These are phyloP conservation scores for Thaleichthys pacificus DNA, from an alignment of 2,797 vertebrate species.

Conservation along the genomic window DNA sequence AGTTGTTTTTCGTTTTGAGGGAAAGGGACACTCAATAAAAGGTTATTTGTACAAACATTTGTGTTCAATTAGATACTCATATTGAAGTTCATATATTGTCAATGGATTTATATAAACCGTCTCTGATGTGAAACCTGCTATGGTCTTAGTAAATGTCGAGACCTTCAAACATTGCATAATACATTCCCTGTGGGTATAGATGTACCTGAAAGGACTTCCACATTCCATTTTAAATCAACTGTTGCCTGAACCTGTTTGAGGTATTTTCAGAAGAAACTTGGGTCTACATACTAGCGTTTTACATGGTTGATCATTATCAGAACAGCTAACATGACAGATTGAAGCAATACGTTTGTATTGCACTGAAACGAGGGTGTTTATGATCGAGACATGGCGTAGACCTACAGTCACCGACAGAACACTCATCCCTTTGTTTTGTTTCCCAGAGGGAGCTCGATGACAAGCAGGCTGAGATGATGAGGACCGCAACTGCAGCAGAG, in stretches of 20 bases:
- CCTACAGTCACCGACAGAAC: not conserved
- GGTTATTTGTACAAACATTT: not conserved
- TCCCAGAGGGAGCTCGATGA: slow-evolving; percentile 74
- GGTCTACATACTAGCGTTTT: not conserved
- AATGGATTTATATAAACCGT: too few relatives aligned
- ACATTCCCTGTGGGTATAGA: not conserved
- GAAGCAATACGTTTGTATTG: not conserved
- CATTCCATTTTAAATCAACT: not conserved
- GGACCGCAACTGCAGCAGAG: slow-evolving; percentile 77
- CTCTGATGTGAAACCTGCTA: too few relatives aligned
- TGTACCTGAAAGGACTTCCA: not conserved
- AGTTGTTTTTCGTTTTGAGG: too few relatives aligned
- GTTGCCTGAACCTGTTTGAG: slow-evolving; percentile 50
- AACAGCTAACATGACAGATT: not conserved
- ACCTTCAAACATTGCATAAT: not conserved
- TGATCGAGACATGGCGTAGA: not conserved
- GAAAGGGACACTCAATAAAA: not conserved
- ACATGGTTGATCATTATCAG: not conserved
- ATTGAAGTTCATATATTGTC: not conserved
- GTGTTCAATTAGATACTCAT: not conserved
- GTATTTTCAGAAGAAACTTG: slow-evolving; percentile 39
- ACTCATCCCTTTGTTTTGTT: not conserved
- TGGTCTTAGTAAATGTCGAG: too few relatives aligned
- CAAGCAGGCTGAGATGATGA: slow-evolving; percentile 70
- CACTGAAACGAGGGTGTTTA: not conserved